Base-by-base conservation (phyloP, 92 coral and sea anemone species). In the Paramuricea clavata region DNA sequence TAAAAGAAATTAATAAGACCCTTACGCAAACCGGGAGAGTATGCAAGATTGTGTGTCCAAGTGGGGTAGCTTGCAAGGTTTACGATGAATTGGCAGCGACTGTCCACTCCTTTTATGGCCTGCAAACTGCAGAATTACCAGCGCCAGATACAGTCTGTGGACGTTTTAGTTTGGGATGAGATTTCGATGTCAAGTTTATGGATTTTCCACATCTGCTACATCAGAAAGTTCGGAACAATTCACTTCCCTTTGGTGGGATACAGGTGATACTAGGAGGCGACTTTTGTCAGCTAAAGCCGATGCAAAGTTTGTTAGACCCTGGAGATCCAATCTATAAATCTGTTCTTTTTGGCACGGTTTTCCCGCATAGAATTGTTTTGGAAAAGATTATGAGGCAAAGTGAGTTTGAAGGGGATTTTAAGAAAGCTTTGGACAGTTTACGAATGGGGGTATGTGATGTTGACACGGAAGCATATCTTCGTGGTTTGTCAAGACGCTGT, bases 141-240 rank as follows among this genome's bases (percentile, higher is more conserved):
- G 28, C 12, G 33, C 68, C 68, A 60, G 32, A 28, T 60, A 5
- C 28, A 28, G 5, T 7, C 28, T 23, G 32, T 28, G 28, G 32
- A 60, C 68, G 68, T 60, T 17, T 15, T 60, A 60, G 12, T 60
- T 15, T 60, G 68, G 68, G 68, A 60, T 31, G 68, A 60, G 68
- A 28, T 60, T 23, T 60, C 68, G 28, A 60, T 60, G 68, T 60
- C 68, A 3, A 60, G 68, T 28, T 22, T 5, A 60, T 11, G 68
- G 12, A 60, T 60, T 2, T 47, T 47, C 4, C 54, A 47, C 54
- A 47, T 47, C 54, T 47, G 10, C 54, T 47, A 2, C 54, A 47
- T 13, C 62, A 54, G 62, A 54, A 54, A 54, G 8, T 54, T 13
- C 23, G 1, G 26, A 54, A 13, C 62, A 54, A 54, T 19, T 54